phyloP scores from a whole-genome alignment of 2,113 vertebrate species.

The Xenopus borealis region DNA sequence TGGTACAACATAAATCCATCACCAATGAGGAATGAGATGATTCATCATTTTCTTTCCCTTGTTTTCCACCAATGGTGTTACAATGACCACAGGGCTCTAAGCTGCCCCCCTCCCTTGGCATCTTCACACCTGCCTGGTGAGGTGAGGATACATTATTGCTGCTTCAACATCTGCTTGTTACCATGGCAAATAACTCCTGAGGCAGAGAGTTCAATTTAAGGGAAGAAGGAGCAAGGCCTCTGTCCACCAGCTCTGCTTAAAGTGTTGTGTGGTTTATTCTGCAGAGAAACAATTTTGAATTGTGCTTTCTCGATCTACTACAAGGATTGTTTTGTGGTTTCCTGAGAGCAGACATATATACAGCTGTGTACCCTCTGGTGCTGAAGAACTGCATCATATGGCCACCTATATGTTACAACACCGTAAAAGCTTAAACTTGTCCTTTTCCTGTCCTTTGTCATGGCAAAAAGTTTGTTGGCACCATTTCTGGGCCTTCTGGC shows the following conservation, averaged over 20 bases:
- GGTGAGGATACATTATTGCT: background rate
- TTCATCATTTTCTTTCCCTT: too few species aligned
- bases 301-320: background rate
- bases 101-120: background rate
- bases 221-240: too few species aligned
- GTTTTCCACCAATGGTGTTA: background rate
- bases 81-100: background rate
- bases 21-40: too few species aligned
- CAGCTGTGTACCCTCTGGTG: too few species aligned
- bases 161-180: slow-evolving; percentile 3
- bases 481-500: background rate
- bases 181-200: background rate
- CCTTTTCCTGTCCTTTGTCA: background rate
- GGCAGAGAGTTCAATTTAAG: background rate
- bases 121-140: background rate
- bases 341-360: background rate
- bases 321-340: background rate
- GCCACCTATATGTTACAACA: too few species aligned
- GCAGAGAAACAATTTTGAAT: too few species aligned
- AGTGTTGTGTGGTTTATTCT: background rate
- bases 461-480: background rate
- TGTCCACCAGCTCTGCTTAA: background rate
- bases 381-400: too few species aligned
- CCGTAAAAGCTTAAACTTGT: background rate
- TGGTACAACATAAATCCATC: too few species aligned